Percentiles rank a stretch among this genome's conserved stretches.
These are phyloP conservation scores for Peromyscus polionotus DNA, from an alignment of 2,113 vertebrate species.

Conservation along the genomic window DNA sequence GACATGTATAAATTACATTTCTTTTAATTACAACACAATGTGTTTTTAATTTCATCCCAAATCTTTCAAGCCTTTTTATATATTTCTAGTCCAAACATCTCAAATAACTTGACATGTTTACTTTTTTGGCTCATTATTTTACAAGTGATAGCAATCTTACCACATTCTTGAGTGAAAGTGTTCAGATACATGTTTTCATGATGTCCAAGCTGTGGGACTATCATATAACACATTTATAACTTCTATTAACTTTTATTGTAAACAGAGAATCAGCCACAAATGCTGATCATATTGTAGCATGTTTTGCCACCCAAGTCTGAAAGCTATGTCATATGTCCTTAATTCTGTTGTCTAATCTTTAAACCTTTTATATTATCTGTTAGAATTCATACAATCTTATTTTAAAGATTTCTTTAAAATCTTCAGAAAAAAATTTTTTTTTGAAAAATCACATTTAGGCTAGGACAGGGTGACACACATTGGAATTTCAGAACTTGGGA, in stretches of 20 bases:
- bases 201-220: not conserved
- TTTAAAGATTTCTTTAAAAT: not conserved
- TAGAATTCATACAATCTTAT: not conserved
- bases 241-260: not conserved
- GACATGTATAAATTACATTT: not conserved
- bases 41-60: not conserved
- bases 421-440: not conserved
- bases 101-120: not conserved
- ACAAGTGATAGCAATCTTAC: not conserved
- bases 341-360: not conserved
- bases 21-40: not conserved
- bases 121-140: not conserved
- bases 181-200: not conserved
- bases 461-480: no score
- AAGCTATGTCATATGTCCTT: rapidly evolving
- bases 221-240: not conserved
- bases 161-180: not conserved
- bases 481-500: not conserved
- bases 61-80: not conserved
- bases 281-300: not conserved
- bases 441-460: not conserved
- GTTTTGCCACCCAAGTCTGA: not conserved
- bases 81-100: not conserved
- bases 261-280: not conserved
- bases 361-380: not conserved